phyloP scores from a whole-genome alignment of 2,113 vertebrate species.

The Montifringilla adamsi region DNA sequence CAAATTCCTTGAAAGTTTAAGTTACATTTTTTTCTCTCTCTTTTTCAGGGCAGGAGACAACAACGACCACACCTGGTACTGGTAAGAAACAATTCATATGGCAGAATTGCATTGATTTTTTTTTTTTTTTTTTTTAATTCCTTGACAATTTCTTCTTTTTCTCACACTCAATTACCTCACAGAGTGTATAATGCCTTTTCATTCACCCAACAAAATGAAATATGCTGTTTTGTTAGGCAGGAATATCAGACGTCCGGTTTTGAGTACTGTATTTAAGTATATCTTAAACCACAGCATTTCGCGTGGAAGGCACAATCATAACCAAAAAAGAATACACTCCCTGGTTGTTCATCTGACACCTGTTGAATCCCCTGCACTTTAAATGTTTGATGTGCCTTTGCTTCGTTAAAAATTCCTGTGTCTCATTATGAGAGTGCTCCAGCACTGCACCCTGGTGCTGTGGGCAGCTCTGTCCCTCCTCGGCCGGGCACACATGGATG shows the following conservation, averaged over 20 bases:
- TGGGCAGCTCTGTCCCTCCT: neutral
- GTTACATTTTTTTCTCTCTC: neutral
- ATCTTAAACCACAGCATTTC: neutral
- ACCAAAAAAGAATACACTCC: neutral
- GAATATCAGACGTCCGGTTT: neutral
- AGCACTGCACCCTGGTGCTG: neutral
- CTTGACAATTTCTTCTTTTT: neutral
- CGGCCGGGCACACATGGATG: rapidly evolving
- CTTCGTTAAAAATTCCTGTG: neutral
- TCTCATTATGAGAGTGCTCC: rapidly evolving
- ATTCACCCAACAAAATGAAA: neutral
- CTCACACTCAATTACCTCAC: neutral
- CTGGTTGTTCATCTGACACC: neutral
- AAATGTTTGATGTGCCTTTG: neutral
- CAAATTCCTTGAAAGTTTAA: neutral
- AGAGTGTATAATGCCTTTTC: neutral
- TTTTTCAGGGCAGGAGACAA: neutral
- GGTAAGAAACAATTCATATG: slow-evolving; percentile 65
- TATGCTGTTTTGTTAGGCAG: neutral
- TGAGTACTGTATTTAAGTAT: neutral
- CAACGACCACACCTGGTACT: neutral
- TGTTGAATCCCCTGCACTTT: neutral
- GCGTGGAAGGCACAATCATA: neutral
- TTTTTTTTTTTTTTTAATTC: neutral
- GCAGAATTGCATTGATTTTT: neutral